phyloP scores from a whole-genome alignment of 2,113 vertebrate genomes.

The Pristiophorus japonicus region DNA sequence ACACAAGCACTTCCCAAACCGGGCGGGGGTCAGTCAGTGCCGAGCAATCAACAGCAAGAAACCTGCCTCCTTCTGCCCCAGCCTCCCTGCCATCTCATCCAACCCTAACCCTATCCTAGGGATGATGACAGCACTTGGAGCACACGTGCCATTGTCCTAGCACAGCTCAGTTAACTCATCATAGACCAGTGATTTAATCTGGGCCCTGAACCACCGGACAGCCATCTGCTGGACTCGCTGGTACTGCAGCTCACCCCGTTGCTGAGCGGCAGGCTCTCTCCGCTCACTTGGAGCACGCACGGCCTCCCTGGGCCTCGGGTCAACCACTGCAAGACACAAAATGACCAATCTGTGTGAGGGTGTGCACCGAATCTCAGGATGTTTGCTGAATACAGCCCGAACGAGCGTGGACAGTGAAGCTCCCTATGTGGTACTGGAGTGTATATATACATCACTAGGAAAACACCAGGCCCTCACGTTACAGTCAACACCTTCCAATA shows the following conservation, averaged over 20 bases:
- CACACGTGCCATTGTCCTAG: not conserved
- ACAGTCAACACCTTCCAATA: not conserved
- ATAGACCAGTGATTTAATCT: not conserved
- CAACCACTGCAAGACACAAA: not conserved
- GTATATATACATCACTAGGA: conserved; percentile 48
- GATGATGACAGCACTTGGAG: not conserved
- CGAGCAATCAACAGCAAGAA: too few species aligned
- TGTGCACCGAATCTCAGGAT: not conserved
- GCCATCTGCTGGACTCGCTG: not conserved
- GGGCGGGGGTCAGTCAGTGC: not conserved
- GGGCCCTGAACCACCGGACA: not conserved
- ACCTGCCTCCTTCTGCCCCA: not conserved
- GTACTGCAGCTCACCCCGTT: not conserved
- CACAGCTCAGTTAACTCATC: not conserved
- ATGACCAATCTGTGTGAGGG: not conserved
- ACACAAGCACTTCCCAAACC: not conserved
- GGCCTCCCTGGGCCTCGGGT: not conserved
- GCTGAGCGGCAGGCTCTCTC: not conserved
- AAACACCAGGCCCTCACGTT: not conserved
- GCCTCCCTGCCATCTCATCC: not conserved
- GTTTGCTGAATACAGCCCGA: not conserved
- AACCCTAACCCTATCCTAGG: not conserved
- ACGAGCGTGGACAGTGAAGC: not conserved
- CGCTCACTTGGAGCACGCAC: not conserved
- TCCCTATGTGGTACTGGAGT: not conserved